Conservation (phyloP, 2,797 vertebrate species). For the Hippoglossus hippoglossus region DNA sequence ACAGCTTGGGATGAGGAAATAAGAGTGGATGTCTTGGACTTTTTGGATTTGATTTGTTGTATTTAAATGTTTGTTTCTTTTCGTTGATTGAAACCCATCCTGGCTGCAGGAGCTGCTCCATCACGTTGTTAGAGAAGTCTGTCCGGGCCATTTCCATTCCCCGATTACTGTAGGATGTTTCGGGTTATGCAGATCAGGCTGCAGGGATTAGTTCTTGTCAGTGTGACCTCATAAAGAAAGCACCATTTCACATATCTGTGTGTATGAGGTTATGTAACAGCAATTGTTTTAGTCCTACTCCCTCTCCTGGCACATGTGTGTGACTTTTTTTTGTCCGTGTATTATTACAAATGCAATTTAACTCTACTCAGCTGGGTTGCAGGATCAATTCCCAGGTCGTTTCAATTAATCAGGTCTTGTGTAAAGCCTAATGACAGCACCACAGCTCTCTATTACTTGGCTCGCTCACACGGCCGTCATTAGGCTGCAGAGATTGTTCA, state of each 20-base stretch:
- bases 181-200: conserved; percentile 45
- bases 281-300: conserved; percentile 59
- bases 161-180: conserved; percentile 46
- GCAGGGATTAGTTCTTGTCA: conserved; percentile 59
- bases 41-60: conserved; percentile 3
- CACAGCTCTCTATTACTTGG: conserved; percentile 22
- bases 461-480: conserved; percentile 1
- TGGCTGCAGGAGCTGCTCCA: conserved; percentile 6
- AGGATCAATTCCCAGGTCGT: conserved; percentile 27
- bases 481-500: conserved; percentile 19
- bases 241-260: conserved; percentile 58
- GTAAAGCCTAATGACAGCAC: conserved; percentile 38
- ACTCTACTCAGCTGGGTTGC: conserved; percentile 26
- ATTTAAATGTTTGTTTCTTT: conserved; percentile 15
- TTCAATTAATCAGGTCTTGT: conserved; percentile 38
- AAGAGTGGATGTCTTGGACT: background rate
- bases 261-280: conserved; percentile 63
- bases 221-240: conserved; percentile 74
- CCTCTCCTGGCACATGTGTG: conserved; percentile 17
- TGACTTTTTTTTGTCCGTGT: conserved; percentile 14
- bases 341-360: conserved; percentile 42
- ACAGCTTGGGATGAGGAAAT: background rate
- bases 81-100: conserved; percentile 37
- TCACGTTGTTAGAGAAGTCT: conserved; percentile 29
- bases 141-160: conserved; percentile 28